Evolutionary conservation across 2,888 invertebrate species (phyloP).

Genomic region (Mycogona germanica): DNA sequence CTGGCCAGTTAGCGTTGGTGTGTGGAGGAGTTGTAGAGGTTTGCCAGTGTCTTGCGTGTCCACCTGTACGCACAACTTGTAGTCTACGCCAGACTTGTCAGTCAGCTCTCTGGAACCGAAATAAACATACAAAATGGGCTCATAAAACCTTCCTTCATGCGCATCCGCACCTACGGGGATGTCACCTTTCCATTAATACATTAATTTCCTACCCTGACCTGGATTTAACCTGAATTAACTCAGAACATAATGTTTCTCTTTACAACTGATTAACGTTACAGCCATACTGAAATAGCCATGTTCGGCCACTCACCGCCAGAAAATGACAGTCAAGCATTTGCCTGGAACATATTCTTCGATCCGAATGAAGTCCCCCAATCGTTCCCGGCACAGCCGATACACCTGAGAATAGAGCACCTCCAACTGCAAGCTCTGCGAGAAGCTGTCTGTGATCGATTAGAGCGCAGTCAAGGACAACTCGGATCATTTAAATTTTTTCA

Average conservation of each 20-base stretch:
- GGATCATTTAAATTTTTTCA: neutral
- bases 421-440: conserved; percentile 89
- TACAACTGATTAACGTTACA: neutral
- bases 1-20: conserved; percentile 36
- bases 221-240: no score
- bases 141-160: no score
- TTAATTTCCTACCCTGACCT: no score
- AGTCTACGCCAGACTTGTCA: conserved; percentile 65
- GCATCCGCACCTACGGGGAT: conserved; percentile 61
- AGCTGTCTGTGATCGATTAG: conserved; percentile 44
- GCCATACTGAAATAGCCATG: neutral
- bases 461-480: neutral
- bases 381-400: conserved; percentile 69
- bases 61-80: conserved; percentile 75
- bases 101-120: conserved; percentile 42
- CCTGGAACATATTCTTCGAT: conserved; percentile 87
- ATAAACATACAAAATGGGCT: no score
- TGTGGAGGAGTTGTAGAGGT: conserved; percentile 46
- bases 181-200: no score
- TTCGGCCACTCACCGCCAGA: conserved; percentile 59
- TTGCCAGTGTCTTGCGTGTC: conserved; percentile 67
- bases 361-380: conserved; percentile 64
- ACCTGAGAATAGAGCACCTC: conserved; percentile 50
- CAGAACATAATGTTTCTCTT: neutral
- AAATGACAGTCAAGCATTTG: conserved; percentile 77